Percentiles rank a stretch among this genome's conserved stretches.
phyloP scores from a whole-genome alignment of 2,888 invertebrate species.

The Xanthorhoe spadicearia region DNA sequence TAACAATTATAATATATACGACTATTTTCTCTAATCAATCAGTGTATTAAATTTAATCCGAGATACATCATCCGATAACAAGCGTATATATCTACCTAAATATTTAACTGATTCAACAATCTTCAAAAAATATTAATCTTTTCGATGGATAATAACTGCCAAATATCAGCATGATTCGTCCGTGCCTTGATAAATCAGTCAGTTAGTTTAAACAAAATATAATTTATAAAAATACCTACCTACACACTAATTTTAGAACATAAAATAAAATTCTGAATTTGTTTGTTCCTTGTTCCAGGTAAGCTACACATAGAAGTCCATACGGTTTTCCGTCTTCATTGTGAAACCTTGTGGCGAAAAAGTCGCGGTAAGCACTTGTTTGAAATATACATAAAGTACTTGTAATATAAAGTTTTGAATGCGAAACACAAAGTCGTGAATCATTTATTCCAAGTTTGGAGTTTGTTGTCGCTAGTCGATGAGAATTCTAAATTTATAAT shows the following conservation, averaged over 20 bases:
- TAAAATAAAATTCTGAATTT: neutral
- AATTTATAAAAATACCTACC: neutral
- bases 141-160: too few species aligned
- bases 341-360: neutral
- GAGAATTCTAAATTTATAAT: neutral
- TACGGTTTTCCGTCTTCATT: neutral
- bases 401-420: neutral
- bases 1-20: neutral
- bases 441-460: neutral
- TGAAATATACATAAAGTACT: slow-evolving; percentile 2
- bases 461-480: neutral
- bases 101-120: neutral
- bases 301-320: slow-evolving; percentile 9
- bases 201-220: too few species aligned
- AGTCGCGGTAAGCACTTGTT: neutral
- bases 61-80: neutral
- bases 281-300: slow-evolving; percentile 24
- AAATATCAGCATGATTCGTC: too few species aligned
- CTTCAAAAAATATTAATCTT: too few species aligned
- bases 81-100: neutral
- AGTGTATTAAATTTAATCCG: neutral
- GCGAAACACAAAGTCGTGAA: slow-evolving; percentile 1
- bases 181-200: too few species aligned
- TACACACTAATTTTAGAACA: neutral
- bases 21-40: neutral